These are phyloP conservation scores for Coendou prehensilis DNA, from an alignment of 2,797 vertebrate species.

Conservation along the genomic window DNA sequence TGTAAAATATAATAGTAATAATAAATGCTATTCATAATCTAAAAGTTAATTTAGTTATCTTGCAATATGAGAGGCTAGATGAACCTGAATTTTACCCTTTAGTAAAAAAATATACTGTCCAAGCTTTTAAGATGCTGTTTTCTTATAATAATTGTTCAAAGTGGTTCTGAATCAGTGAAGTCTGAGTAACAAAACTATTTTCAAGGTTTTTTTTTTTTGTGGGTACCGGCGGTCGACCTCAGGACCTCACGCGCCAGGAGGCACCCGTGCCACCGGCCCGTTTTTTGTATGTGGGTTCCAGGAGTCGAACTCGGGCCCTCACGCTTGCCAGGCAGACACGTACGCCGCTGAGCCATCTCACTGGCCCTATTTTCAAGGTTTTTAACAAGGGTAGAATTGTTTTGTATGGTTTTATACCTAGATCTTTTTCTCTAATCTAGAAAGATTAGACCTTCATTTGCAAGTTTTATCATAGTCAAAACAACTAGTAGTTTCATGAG, in stretches of 20 bases:
- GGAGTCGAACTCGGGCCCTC: too few relatives aligned
- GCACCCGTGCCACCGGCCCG: too few relatives aligned
- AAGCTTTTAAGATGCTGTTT: slow-evolving; percentile 56
- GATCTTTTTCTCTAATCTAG: not conserved
- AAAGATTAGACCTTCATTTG: not conserved
- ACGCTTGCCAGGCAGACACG: too few relatives aligned
- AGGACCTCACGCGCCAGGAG: too few relatives aligned
- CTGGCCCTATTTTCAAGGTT: slow-evolving; percentile 7
- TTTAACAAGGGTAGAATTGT: not conserved
- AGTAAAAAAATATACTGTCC: slow-evolving; percentile 6
- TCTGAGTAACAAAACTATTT: not conserved
- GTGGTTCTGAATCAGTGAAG: not conserved
- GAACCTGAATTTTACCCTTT: slow-evolving; percentile 59
- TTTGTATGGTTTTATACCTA: not conserved
- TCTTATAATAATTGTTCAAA: not conserved
- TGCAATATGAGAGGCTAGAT: slow-evolving; percentile 38
- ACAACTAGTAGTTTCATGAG: not conserved
- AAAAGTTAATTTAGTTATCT: slow-evolving; percentile 69
- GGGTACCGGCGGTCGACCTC: too few relatives aligned
- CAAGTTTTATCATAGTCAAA: not conserved
- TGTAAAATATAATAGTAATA: slow-evolving; percentile 60
- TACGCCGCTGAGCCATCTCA: too few relatives aligned
- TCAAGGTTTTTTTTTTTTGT: slow-evolving; percentile 2
- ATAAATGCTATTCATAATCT: slow-evolving; percentile 37
- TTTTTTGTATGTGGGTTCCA: too few relatives aligned